Percentiles rank a stretch among this genome's conserved stretches.
Conservation (phyloP, 2,888 invertebrate genomes). For the Aphidoletes aphidimyza region DNA sequence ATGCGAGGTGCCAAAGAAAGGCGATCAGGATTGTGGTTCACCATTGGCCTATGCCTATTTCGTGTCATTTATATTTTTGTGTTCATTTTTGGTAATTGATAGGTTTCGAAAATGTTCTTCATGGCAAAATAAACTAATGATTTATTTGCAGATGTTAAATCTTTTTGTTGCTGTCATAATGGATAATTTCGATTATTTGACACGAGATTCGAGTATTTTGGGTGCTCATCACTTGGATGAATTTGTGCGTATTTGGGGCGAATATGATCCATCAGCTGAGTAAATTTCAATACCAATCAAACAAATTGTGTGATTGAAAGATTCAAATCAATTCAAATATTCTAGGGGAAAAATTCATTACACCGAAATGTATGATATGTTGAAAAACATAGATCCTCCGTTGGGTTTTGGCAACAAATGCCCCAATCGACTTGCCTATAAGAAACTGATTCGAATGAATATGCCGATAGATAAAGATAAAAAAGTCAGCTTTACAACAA, state of each 20-base stretch:
- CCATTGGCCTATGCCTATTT: conserved; percentile 98
- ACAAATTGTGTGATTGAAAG: background rate
- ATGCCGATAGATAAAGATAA: conserved; percentile 98
- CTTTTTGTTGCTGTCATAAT: conserved; percentile 99
- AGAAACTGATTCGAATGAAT: conserved; percentile 99
- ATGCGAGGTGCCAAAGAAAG: conserved; percentile 79
- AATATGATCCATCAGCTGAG: conserved; percentile 99
- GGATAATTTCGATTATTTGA: conserved; percentile 99
- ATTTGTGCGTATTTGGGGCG: conserved; percentile 99
- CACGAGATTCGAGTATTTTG: conserved; percentile 98
- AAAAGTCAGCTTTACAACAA: conserved; percentile 98
- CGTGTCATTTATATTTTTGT: conserved; percentile 99
- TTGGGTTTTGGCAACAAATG: conserved; percentile 99
- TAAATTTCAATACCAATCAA: conserved; percentile 66
- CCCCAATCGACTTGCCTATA: conserved; percentile 98
- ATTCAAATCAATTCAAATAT: no score
- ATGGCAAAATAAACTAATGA: background rate
- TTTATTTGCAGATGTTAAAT: conserved; percentile 90
- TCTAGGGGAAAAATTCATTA: conserved; percentile 89
- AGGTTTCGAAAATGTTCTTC: background rate
- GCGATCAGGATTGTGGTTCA: conserved; percentile 84
- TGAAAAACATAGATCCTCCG: conserved; percentile 99
- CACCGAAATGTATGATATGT: conserved; percentile 99
- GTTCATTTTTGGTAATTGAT: conserved; percentile 91
- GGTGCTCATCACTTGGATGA: conserved; percentile 99